Evolutionary conservation across 2,113 vertebrate species (phyloP).

Genomic region (Puma concolor): DNA sequence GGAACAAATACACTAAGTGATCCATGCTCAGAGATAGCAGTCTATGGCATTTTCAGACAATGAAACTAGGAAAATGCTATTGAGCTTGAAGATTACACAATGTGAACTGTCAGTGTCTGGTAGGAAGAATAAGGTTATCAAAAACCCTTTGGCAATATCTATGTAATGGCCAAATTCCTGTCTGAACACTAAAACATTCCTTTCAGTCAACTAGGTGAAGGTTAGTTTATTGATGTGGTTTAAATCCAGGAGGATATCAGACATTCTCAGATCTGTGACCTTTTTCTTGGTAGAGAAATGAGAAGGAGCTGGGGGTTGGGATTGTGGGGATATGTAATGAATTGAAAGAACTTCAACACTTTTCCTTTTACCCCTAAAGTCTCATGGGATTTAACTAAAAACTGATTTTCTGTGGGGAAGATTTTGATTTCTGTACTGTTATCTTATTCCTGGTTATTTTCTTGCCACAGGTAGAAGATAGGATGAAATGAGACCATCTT

Average conservation of each 20-base stretch:
- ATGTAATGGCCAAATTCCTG: constrained; percentile 21
- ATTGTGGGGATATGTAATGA: background rate
- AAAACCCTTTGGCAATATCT: constrained; percentile 31
- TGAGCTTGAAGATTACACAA: constrained; percentile 39
- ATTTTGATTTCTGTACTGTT: constrained; percentile 17
- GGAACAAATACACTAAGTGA: constrained; percentile 4
- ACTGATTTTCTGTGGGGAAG: constrained; percentile 10
- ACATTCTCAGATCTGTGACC: constrained; percentile 42
- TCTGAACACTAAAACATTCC: background rate
- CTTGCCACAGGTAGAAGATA: background rate
- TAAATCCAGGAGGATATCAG: background rate
- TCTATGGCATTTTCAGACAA: constrained; percentile 31
- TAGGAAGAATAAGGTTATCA: constrained; percentile 28
- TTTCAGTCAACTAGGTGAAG: constrained; percentile 3
- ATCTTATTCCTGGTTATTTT: background rate
- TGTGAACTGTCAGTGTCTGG: background rate
- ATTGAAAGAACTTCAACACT: background rate
- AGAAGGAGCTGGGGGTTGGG: background rate
- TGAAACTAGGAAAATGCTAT: constrained; percentile 26
- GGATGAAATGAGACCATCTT: background rate
- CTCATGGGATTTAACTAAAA: constrained; percentile 27
- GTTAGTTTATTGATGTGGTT: constrained; percentile 32
- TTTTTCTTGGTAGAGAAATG: constrained; percentile 47
- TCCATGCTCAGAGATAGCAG: background rate
- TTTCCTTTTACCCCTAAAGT: background rate